Conservation (phyloP, 2,797 vertebrate species). For the Pristis pectinata region DNA sequence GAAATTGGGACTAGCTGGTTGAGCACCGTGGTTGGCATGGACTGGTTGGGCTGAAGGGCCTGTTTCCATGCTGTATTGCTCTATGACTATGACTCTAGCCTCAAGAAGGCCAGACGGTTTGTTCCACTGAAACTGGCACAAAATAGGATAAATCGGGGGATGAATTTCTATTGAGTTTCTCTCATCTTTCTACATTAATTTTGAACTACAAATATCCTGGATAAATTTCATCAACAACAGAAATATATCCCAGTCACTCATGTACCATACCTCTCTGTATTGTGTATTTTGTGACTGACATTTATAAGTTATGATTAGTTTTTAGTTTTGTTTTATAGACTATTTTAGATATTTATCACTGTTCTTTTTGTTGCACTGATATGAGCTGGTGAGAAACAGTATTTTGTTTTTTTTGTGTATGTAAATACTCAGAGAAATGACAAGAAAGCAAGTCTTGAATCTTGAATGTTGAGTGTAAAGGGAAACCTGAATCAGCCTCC, state of each 20-base stretch:
- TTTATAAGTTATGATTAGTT: background rate
- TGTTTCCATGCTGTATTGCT: too few relatives aligned
- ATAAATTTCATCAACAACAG: background rate
- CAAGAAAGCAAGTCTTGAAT: too few relatives aligned
- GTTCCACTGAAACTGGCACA: background rate
- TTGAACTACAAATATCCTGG: background rate
- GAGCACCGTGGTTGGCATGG: too few relatives aligned
- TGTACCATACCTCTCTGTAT: background rate
- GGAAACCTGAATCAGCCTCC: background rate
- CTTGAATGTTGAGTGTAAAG: background rate
- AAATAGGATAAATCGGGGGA: background rate
- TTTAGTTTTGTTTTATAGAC: too few relatives aligned
- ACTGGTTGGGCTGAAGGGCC: too few relatives aligned
- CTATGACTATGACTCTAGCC: too few relatives aligned
- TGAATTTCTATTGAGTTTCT: background rate
- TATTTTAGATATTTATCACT: too few relatives aligned
- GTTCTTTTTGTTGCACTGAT: too few relatives aligned
- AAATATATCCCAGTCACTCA: background rate
- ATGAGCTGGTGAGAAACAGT: too few relatives aligned
- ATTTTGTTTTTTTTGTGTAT: too few relatives aligned
- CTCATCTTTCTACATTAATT: background rate
- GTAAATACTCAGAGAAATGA: too few relatives aligned
- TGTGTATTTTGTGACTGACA: background rate
- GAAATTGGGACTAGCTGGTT: too few relatives aligned
- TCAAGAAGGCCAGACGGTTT: background rate